Evolutionary conservation across 2,113 vertebrate species (phyloP), one percentile per base, ranked within the genome.

Genomic region (Panthera leo): DNA sequence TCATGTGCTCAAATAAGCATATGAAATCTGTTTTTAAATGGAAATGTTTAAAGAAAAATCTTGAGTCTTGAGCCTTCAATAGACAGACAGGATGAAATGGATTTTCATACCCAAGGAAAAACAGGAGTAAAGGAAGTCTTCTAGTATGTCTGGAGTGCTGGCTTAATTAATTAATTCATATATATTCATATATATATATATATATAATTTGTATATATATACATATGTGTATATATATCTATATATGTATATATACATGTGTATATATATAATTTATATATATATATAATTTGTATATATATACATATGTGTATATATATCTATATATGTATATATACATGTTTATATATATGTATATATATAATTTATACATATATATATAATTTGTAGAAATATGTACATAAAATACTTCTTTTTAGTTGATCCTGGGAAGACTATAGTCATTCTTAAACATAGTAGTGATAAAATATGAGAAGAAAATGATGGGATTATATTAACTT

Each of bases 11-110:
- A 53, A 45, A 39, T 15, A n/a, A 39, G 15, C 4, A 39, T 19
- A 29, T 8, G 42, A 27, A 58, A 92, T 51, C 53, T 15, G 48
- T 58, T 51, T n/a, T 27, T 83, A 85, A n/a, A 70, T 36, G 63
- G n/a, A 63, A 85, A 61, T 94, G 15, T 80, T 89, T 75, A 55
- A 36, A 65, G 51, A 85, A 97, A 85, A 92, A 31, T 55, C 65
- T 89, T 76, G 55, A 8, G 2, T 76, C 39, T 82, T 94, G 5
- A 53, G 16, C 67, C 42, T 85, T 89, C 9, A 48, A 53, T 55
- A 80, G 80, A 8, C 53, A 92, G 65, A 83, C 21, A 70, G 68
- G 25, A 34, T 78, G n/a, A 73, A 19, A 78, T 73, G 18, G 13
- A n/a, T 73, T 80, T 95, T 68, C 10, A 68, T 51, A 68, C 2